These are phyloP conservation scores for Gasterosteus nipponicus DNA, from an alignment of 2,113 vertebrate genomes.

Conservation along the genomic window DNA sequence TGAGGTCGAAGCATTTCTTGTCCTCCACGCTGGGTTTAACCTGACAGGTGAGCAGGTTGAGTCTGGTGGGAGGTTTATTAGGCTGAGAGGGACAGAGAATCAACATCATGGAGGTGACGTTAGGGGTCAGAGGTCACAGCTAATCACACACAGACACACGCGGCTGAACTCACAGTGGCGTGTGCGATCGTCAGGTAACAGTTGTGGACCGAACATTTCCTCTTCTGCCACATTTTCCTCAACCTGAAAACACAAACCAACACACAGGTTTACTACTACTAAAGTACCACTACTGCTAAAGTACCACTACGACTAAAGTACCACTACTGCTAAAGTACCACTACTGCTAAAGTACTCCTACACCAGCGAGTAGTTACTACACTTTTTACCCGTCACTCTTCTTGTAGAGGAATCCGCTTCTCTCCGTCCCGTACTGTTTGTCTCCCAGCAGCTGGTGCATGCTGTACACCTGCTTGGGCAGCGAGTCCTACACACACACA, in stretches of 20 bases:
- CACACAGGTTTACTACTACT: neutral
- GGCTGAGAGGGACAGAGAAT: slow-evolving; percentile 44
- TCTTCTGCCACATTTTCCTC: slow-evolving; percentile 78
- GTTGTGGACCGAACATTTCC: slow-evolving; percentile 72
- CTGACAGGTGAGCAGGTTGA: slow-evolving; percentile 75
- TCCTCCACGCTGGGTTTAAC: slow-evolving; percentile 74
- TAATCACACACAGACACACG: slow-evolving; percentile 2
- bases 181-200: slow-evolving; percentile 76
- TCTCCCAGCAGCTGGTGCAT: slow-evolving; percentile 76
- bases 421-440: slow-evolving; percentile 72
- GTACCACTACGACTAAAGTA: neutral
- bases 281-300: neutral
- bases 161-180: slow-evolving; percentile 60
- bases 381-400: slow-evolving; percentile 71
- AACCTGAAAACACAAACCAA: slow-evolving; percentile 57
- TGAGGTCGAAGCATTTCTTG: slow-evolving; percentile 76
- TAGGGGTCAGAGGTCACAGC: neutral
- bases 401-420: slow-evolving; percentile 71
- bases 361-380: neutral
- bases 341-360: too few species aligned
- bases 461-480: slow-evolving; percentile 67
- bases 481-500: slow-evolving; percentile 54
- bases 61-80: slow-evolving; percentile 71
- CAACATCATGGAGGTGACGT: neutral
- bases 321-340: too few species aligned